phyloP scores from a whole-genome alignment of 2,888 invertebrate species.

The Ochlodes sylvanus region DNA sequence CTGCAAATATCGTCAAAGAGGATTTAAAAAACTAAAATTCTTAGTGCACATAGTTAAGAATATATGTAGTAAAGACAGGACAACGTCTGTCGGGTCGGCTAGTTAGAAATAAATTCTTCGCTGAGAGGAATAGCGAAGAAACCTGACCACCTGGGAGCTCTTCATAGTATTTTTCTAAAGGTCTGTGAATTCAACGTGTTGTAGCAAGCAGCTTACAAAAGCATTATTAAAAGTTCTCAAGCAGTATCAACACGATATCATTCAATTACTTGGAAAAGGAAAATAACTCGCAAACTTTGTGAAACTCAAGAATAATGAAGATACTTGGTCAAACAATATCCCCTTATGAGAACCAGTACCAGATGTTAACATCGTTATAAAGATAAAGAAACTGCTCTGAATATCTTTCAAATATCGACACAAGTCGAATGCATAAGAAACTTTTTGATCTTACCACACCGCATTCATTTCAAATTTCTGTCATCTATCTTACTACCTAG shows the following conservation, averaged over 20 bases:
- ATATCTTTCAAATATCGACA: background rate
- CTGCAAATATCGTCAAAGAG: too few species aligned
- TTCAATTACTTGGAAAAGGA: slow-evolving; percentile 17
- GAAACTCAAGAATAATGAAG: slow-evolving; percentile 13
- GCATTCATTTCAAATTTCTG: background rate
- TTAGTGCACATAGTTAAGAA: too few species aligned
- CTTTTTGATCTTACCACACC: background rate
- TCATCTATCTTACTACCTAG: slow-evolving; percentile 12
- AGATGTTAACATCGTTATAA: slow-evolving; percentile 18
- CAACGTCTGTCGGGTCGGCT: too few species aligned
- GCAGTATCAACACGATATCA: slow-evolving; percentile 15
- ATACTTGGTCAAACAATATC: slow-evolving; percentile 16
- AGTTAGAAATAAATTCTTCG: too few species aligned
- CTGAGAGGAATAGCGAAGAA: too few species aligned
- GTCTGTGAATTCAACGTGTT: background rate
- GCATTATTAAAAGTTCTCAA: background rate
- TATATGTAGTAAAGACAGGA: too few species aligned
- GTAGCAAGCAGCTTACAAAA: background rate
- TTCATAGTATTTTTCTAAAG: too few species aligned
- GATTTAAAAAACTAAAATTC: too few species aligned
- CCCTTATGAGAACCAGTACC: slow-evolving; percentile 8
- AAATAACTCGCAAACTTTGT: background rate
- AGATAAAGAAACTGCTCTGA: background rate
- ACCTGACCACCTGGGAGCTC: too few species aligned
- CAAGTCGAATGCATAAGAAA: slow-evolving; percentile 6